Base-by-base conservation (phyloP, 2,113 vertebrate species). In the Zeus faber region DNA sequence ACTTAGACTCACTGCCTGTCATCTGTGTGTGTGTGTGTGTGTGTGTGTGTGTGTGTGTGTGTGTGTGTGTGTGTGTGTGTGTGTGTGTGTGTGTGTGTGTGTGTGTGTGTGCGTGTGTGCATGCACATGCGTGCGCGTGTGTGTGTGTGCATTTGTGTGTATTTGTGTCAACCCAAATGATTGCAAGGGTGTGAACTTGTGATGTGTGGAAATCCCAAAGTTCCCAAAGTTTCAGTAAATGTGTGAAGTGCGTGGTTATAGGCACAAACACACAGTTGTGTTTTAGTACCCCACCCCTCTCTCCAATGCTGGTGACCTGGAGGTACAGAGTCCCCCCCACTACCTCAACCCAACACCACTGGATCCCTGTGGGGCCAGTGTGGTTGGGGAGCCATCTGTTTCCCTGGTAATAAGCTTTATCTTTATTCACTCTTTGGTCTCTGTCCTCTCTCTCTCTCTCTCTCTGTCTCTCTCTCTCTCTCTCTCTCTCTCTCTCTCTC, bases 1-100 rank as follows among this genome's bases (percentile, higher is more conserved):
- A 87, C 85, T 87, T 85, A 83, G 85, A 86, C 85, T 83, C 83
- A 67, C 81, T 89, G 85, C 78, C 79, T 90, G 87, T 89, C 87
- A 72, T 82, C 74, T 70, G 69, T 74, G 76, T 63, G 65, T 69
- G 56, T 61, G 62, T 61, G 55, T 53, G 51, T 46, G 49, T 58
- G 55, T 45, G 47, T 51, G 49, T 49, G 57, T 21, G 67, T 18
- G 49, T 67, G 49, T 53, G 59, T 76, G 68, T 54, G 64, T 62
- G 67, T 74, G 74, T 54, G 60, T 59, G 56, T 59, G 56, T 33
- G 48, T 44, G 48, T 45, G 58, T 61, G 58, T 53, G 31, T 33
- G 31, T 33, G 31, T 33, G 31, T 33, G 2, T 40, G 56, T 27
- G 57, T 40, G 21, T 22, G 20, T 29, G 27, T 29, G 27, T 29